phyloP scores from a whole-genome alignment of 2,797 vertebrate genomes.

The Lindbergichthys nudifrons region DNA sequence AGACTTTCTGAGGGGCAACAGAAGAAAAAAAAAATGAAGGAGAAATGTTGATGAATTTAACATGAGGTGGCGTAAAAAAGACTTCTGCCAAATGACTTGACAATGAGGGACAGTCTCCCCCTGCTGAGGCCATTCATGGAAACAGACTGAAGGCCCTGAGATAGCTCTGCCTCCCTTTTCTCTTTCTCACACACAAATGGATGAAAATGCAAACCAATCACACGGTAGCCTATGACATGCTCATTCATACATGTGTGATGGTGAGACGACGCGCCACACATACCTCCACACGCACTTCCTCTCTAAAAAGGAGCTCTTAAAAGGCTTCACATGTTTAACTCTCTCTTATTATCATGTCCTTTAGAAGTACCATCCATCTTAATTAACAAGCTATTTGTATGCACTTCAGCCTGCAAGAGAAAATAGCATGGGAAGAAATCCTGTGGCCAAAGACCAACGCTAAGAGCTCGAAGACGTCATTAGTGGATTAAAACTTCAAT shows the following conservation, averaged over 20 bases:
- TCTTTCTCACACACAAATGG: conserved; percentile 44
- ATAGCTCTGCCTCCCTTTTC: conserved; percentile 48
- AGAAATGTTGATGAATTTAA: conserved; percentile 85
- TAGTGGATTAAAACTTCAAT: conserved; percentile 70
- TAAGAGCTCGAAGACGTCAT: conserved; percentile 67
- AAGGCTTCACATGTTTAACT: conserved; percentile 71
- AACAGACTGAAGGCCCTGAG: conserved; percentile 57
- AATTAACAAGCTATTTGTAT: conserved; percentile 80
- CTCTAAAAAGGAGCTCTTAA: conserved; percentile 65
- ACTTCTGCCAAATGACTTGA: conserved; percentile 82
- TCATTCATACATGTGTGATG: conserved; percentile 56
- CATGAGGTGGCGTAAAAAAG: conserved; percentile 74
- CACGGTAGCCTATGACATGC: conserved; percentile 27
- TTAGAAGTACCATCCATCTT: conserved; percentile 80
- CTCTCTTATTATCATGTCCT: conserved; percentile 73
- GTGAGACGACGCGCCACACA: conserved; percentile 19
- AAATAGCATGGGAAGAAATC: conserved; percentile 78
- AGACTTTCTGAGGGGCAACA: conserved; percentile 65
- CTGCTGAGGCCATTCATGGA: conserved; percentile 73
- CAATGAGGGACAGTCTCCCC: conserved; percentile 76
- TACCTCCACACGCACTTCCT: conserved; percentile 55
- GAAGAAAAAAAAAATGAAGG: conserved; percentile 51
- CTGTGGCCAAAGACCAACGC: conserved; percentile 63
- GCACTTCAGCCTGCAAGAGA: conserved; percentile 65
- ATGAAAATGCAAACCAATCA: conserved; percentile 60